A percentile compares a stretch with the other conserved stretches of the same genome.
phyloP scores from a whole-genome alignment of 1,140 invertebrate species.

The Leptopilina boulardi region DNA sequence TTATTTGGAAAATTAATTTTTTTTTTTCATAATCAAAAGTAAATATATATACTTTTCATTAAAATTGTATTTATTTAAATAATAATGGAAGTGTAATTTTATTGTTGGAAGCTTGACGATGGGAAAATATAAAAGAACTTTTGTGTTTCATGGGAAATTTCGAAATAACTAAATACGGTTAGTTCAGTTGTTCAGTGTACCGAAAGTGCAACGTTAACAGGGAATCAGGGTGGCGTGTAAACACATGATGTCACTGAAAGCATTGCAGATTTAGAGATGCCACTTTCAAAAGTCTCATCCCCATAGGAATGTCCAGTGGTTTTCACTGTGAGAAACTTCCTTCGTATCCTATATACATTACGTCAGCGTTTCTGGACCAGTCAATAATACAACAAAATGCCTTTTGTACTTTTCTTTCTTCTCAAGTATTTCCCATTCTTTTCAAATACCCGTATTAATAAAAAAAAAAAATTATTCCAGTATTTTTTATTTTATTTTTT shows the following conservation, averaged over 20 bases:
- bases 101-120: too few relatives aligned
- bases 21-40: too few relatives aligned
- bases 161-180: constrained; percentile 11
- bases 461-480: too few relatives aligned
- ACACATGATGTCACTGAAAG: constrained; percentile 5
- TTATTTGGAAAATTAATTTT: too few relatives aligned
- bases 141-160: constrained; percentile 17
- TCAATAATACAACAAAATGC: background rate
- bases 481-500: too few relatives aligned
- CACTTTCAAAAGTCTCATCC: constrained; percentile 16
- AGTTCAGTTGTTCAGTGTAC: constrained; percentile 9
- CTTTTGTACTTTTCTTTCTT: background rate
- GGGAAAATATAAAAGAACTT: background rate
- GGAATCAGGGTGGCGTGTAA: constrained; percentile 13
- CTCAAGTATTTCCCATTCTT: too few relatives aligned
- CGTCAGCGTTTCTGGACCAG: constrained; percentile 13
- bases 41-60: too few relatives aligned
- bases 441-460: too few relatives aligned
- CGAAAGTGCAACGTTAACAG: background rate
- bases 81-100: too few relatives aligned
- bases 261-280: constrained; percentile 22
- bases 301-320: constrained; percentile 28
- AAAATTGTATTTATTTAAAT: too few relatives aligned
- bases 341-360: too few relatives aligned
- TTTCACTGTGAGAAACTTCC: constrained; percentile 19